phyloP scores from a whole-genome alignment of 1,140 invertebrate genomes.

The Pentalonia nigronervosa region DNA sequence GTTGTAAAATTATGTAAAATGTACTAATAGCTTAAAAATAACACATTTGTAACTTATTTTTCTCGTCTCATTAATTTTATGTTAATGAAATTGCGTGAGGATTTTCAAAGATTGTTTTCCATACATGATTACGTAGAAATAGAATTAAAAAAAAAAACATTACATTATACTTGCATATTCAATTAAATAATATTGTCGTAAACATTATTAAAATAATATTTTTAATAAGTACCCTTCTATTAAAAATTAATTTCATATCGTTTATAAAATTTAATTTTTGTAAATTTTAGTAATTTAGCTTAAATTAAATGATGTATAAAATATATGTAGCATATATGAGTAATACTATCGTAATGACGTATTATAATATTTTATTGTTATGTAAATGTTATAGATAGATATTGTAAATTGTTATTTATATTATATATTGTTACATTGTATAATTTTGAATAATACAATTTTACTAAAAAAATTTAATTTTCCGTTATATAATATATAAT shows the following conservation, averaged over 20 bases:
- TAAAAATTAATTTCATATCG: background rate
- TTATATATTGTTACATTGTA: background rate
- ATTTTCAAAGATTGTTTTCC: background rate
- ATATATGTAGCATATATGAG: background rate
- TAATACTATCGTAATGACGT: background rate
- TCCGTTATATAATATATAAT: background rate
- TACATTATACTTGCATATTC: background rate
- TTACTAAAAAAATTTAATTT: background rate
- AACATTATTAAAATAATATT: background rate
- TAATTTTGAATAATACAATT: background rate
- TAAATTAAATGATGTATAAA: background rate
- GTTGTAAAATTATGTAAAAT: background rate
- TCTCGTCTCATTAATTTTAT: background rate
- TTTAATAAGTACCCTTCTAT: background rate
- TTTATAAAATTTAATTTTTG: background rate
- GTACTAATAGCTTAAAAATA: background rate
- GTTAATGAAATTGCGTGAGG: background rate
- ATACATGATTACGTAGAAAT: background rate
- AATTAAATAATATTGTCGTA: background rate
- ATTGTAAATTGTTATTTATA: background rate
- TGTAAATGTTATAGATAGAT: background rate
- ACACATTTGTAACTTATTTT: constrained; percentile 8
- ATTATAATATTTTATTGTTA: background rate
- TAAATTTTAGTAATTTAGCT: background rate
- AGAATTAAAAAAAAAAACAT: background rate